Percentiles rank a stretch among this genome's conserved stretches.
phyloP scores from a whole-genome alignment of 1,140 invertebrate species.

The Calosoma granatense region DNA sequence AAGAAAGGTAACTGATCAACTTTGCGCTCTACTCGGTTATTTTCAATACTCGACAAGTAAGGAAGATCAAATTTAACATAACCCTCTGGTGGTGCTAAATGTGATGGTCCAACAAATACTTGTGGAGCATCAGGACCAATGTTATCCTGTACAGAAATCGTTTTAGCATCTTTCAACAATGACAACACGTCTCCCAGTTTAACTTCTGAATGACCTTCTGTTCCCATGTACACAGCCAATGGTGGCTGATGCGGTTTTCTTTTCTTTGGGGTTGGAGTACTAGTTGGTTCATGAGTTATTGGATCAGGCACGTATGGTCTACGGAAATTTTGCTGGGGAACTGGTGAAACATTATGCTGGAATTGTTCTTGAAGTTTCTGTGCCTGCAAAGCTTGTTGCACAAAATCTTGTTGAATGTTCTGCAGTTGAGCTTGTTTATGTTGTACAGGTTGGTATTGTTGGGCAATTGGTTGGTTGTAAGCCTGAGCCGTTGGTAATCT shows the following conservation, averaged over 20 bases:
- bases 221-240: constrained; percentile 63
- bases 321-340: constrained; percentile 23
- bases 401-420: constrained; percentile 33
- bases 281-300: constrained; percentile 17
- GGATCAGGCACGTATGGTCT: constrained; percentile 12
- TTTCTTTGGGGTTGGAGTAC: constrained; percentile 39
- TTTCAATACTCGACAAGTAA: constrained; percentile 63
- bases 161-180: constrained; percentile 55
- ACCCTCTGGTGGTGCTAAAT: constrained; percentile 53
- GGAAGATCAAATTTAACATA: constrained; percentile 73
- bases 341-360: constrained; percentile 26
- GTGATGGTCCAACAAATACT: constrained; percentile 70
- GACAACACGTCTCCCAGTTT: constrained; percentile 55
- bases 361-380: constrained; percentile 36
- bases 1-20: constrained; percentile 68
- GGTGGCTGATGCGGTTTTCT: constrained; percentile 69
- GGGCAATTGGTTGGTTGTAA: constrained; percentile 11
- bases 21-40: constrained; percentile 58
- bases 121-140: constrained; percentile 52
- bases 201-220: constrained; percentile 35
- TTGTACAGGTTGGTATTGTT: constrained; percentile 18
- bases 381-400: constrained; percentile 36
- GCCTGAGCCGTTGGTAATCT: constrained; percentile 8
- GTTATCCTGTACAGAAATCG: constrained; percentile 64
- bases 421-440: constrained; percentile 20